phyloP scores from a whole-genome alignment of 2,113 vertebrate genomes.

The Perca flavescens region DNA sequence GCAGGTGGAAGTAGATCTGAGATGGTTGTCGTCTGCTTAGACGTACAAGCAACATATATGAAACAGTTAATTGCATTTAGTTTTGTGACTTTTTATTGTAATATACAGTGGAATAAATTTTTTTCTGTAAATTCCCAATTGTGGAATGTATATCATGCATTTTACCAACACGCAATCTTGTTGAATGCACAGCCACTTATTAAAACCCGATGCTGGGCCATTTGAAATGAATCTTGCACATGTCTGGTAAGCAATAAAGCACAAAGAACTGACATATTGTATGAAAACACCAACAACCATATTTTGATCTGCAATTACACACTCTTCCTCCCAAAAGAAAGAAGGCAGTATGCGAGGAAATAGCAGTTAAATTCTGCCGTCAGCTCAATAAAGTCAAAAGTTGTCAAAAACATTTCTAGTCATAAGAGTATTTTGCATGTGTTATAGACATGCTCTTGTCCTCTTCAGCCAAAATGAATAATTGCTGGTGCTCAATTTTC shows the following conservation, averaged over 20 bases:
- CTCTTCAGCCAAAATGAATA: conserved; percentile 5
- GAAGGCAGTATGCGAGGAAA: neutral
- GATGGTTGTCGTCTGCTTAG: neutral
- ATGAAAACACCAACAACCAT: conserved; percentile 2
- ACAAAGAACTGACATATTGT: conserved; percentile 9
- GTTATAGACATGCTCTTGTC: neutral
- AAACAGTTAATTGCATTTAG: neutral
- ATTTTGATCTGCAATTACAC: neutral
- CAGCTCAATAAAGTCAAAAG: neutral
- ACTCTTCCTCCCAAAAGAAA: neutral
- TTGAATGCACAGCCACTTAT: conserved; percentile 10
- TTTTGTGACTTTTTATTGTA: neutral
- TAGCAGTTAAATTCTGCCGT: neutral
- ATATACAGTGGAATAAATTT: neutral
- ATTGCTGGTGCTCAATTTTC: neutral
- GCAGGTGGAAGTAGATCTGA: conserved; percentile 32
- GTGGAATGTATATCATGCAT: neutral
- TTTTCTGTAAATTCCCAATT: neutral
- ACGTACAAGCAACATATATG: neutral
- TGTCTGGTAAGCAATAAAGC: conserved; percentile 10
- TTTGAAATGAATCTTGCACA: conserved; percentile 22
- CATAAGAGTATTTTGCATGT: conserved; percentile 10
- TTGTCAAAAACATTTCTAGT: neutral
- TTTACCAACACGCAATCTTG: neutral
- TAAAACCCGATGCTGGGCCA: neutral